Base-by-base conservation (phyloP, 2,113 vertebrate species). In the Cheilinus undulatus region DNA sequence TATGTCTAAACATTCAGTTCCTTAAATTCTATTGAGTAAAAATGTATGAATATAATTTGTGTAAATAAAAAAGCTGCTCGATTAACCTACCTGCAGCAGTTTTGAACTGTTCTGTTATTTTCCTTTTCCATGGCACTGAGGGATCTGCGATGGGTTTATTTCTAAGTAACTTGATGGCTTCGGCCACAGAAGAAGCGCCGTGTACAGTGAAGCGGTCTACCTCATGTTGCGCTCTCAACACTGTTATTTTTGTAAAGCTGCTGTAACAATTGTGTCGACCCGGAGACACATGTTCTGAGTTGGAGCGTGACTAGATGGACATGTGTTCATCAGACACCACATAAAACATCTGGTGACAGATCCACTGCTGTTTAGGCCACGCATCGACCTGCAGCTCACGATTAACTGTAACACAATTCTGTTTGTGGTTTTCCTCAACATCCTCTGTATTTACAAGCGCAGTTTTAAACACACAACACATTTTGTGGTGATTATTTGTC, bases 181-280 rank as follows among this genome's bases (percentile, higher is more conserved):
- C 26, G 65, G 27, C 66, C 75, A 49, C 68, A 68, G 73, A 57
- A 70, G 70, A 53, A 32, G 63, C 20, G 57, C 40, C 49, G 65
- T 74, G 77, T 63, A 24, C 59, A 63, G 63, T 62, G 15, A 75
- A 60, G 60, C 19, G 78, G 52, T 84, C 84, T 88, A 88, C 88
- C 88, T 91, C 88, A 82, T 58, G 63, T 68, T 64, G 70, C 56
- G 49, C 65, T 54, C 69, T 7, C 28, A 14, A 79, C 51, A 42
- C 75, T 75, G 56, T 76, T 83, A 1, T 64, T 67, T 56, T 75
- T 74, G 61, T 69, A 60, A 79, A 82, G 86, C 84, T 74, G 82
- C 69, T 82, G 61, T 54, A 54, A 34, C 69, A 14, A 38, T 38
- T 53, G 34, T 50, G 68, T 82, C 64, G 69, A 54, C 76, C 49